phyloP scores from a whole-genome alignment of 2,888 invertebrate species.

The Nebria salina region DNA sequence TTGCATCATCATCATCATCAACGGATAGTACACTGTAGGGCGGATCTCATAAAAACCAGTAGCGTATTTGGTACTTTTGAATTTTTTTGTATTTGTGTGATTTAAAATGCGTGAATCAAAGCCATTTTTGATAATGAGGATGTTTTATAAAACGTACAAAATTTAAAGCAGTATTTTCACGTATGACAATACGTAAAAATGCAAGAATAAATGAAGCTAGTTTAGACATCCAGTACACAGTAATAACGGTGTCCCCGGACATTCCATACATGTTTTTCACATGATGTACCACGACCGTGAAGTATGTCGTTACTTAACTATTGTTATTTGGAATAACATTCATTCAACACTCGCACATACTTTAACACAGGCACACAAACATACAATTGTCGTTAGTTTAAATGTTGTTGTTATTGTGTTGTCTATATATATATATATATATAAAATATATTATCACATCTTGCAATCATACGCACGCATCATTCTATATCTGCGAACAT shows the following conservation, averaged over 20 bases:
- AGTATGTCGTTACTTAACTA: constrained; percentile 1
- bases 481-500: constrained; percentile 27
- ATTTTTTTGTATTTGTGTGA: background rate
- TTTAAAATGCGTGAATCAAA: no score
- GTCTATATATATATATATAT: background rate
- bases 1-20: background rate
- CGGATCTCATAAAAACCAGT: background rate
- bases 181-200: background rate
- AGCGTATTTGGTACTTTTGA: background rate
- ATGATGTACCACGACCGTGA: background rate
- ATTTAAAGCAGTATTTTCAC: no score
- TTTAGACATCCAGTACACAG: background rate
- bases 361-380: background rate
- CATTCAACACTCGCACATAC: background rate
- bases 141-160: no score
- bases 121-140: no score
- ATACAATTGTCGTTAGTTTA: background rate
- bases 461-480: background rate
- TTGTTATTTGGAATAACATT: background rate
- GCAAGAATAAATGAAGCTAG: background rate
- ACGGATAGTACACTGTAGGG: background rate
- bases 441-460: background rate
- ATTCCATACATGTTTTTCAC: constrained; percentile 1
- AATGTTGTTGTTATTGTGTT: constrained; percentile 1
- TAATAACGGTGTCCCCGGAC: background rate